phyloP scores from a whole-genome alignment of 1,140 invertebrate genomes.

The Trachymyrmex septentrionalis region DNA sequence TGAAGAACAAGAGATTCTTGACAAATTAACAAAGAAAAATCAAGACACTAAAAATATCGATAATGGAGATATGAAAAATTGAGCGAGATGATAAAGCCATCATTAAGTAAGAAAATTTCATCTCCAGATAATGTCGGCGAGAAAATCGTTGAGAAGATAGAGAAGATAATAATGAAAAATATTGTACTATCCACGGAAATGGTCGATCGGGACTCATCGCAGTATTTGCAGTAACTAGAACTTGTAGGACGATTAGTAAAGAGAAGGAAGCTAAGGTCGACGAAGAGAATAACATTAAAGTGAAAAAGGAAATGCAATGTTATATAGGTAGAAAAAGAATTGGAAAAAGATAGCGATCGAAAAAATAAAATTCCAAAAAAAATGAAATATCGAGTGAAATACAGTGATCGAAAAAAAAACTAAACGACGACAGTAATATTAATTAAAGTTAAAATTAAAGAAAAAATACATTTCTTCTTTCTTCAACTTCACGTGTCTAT shows the following conservation, averaged over 20 bases:
- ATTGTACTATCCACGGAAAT: not conserved
- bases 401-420: not conserved
- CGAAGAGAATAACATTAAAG: not conserved
- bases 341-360: not conserved
- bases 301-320: not conserved
- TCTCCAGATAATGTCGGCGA: not conserved
- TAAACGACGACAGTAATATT: not conserved
- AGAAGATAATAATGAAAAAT: not conserved
- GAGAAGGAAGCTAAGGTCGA: not conserved
- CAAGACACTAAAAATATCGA: not conserved
- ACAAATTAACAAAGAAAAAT: not conserved
- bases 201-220: not conserved
- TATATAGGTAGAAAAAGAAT: slow-evolving; percentile 1
- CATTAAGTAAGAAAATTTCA: not conserved
- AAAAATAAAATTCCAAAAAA: not conserved
- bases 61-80: not conserved
- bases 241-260: not conserved
- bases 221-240: not conserved
- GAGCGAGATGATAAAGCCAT: not conserved
- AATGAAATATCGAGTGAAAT: not conserved
- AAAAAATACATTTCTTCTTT: not conserved
- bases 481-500: not conserved
- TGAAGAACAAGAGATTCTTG: slow-evolving; percentile 71
- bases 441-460: not conserved
- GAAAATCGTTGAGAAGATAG: not conserved